Conservation (phyloP, 2,888 invertebrate genomes). For the Brenthis daphne region DNA sequence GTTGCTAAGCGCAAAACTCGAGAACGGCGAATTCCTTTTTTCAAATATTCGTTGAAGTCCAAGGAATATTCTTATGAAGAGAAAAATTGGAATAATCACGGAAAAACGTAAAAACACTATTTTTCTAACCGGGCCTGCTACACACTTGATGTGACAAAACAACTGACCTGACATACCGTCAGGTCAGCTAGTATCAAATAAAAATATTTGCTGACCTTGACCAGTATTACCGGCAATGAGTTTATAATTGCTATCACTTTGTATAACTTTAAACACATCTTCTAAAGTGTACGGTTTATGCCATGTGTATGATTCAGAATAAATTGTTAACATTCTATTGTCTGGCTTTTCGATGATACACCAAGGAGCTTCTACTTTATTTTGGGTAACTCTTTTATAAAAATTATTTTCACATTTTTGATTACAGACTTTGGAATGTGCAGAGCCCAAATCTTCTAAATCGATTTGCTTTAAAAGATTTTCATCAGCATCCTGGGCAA, state of each 20-base stretch:
- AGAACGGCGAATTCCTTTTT: too few relatives aligned
- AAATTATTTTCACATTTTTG: slow-evolving; percentile 46
- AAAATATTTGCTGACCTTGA: slow-evolving; percentile 83
- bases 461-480: slow-evolving; percentile 74
- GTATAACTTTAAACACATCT: slow-evolving; percentile 72
- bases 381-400: slow-evolving; percentile 17
- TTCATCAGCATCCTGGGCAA: slow-evolving; percentile 83
- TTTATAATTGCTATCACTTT: slow-evolving; percentile 66
- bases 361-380: slow-evolving; percentile 45
- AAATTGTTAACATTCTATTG: slow-evolving; percentile 78
- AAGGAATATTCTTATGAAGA: too few relatives aligned
- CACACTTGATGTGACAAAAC: too few relatives aligned
- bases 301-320: slow-evolving; percentile 70
- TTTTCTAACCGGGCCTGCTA: too few relatives aligned
- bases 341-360: slow-evolving; percentile 53
- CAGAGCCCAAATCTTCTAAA: slow-evolving; percentile 63
- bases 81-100: neutral
- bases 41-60: too few relatives aligned
- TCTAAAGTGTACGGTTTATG: slow-evolving; percentile 73
- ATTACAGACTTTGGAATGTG: slow-evolving; percentile 51
- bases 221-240: slow-evolving; percentile 87
- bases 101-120: too few relatives aligned
- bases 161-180: too few relatives aligned
- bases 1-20: too few relatives aligned
- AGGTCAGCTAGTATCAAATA: neutral